Base-by-base conservation (phyloP, 2,113 vertebrate species). In the Ellobius talpinus region DNA sequence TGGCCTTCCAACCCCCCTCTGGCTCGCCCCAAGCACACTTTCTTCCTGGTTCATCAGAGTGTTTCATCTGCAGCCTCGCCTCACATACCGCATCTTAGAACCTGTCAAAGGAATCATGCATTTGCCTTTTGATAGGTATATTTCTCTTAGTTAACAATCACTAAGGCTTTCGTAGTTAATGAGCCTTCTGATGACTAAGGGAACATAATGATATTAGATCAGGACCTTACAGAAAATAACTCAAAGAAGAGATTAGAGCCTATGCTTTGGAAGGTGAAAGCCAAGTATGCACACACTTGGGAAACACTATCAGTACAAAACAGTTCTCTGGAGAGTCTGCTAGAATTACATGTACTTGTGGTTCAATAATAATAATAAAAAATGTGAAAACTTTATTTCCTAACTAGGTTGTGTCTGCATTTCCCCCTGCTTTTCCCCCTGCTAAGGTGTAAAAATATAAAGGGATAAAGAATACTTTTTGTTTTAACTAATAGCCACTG, bases 231-330 rank as follows among this genome's bases (percentile, higher is more conserved):
- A 52, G 0, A 79, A 58, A 94, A 33, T 90, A 91, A 45, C 72
- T 47, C 72, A n/a, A 68, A 78, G 50, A 86, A 87, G 50, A n/a
- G 13, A 39, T 85, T 39, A n/a, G 24, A 68, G 11, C n/a, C 89
- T 81, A 77, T 31, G 13, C 55, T 94, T 96, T 89, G 36, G 87
- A 77, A 90, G 78, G 63, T 24, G 31, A 94, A 76, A 61, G 23
- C 52, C 66, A 90, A 88, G 31, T 84, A 9, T 76, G 33, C 68
- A 58, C 36, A 86, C 74, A 17, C 23, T 55, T 70, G 21, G 55
- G 50, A 93, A 70, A n/a, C 92, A 58, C 31, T 31, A n/a, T 52
- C 39, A 33, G 23, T 82, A 4, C 2, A 42, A 50, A 31, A 36
- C 24, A 39, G 72, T 92, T 81, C 21, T 7, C 58, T 33, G n/a